Evolutionary conservation across 2,797 vertebrate species (phyloP).

Genomic region (Syngnathus acus): DNA sequence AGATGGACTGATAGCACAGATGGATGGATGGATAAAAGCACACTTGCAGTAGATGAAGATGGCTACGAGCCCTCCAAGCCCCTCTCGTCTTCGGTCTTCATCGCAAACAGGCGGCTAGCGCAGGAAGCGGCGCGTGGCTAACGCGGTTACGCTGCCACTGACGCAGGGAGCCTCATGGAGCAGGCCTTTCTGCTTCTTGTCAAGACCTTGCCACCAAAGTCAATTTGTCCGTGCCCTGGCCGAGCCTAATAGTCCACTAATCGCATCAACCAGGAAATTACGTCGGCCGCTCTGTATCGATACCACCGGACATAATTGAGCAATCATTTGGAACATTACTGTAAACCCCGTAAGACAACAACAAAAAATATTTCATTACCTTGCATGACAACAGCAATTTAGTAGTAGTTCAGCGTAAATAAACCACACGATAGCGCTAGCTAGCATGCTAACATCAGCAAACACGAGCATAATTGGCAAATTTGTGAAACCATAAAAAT

Average conservation of each 20-base stretch:
- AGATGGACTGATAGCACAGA: background rate
- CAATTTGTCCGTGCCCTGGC: conserved; percentile 74
- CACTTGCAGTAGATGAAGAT: conserved; percentile 29
- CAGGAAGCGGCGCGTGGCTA: conserved; percentile 72
- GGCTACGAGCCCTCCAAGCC: conserved; percentile 9
- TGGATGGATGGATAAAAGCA: background rate
- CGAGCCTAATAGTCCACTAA: conserved; percentile 75
- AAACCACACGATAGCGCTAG: background rate
- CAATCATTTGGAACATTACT: conserved; percentile 74
- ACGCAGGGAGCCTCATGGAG: conserved; percentile 66
- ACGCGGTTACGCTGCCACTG: conserved; percentile 71
- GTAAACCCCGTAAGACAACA: conserved; percentile 69
- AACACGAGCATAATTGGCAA: background rate
- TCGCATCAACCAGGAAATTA: conserved; percentile 77
- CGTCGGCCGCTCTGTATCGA: conserved; percentile 67
- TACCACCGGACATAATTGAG: conserved; percentile 75
- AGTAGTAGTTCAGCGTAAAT: background rate
- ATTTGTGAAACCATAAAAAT: conserved; percentile 62
- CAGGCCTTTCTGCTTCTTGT: conserved; percentile 69
- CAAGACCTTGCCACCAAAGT: conserved; percentile 79
- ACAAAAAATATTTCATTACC: conserved; percentile 54
- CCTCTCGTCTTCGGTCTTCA: conserved; percentile 49
- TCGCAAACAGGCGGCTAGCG: conserved; percentile 59
- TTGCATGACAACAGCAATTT: conserved; percentile 1
- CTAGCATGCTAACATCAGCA: background rate